These are phyloP conservation scores for Ictalurus punctatus DNA, from an alignment of 2,113 vertebrate species.

Conservation along the genomic window DNA sequence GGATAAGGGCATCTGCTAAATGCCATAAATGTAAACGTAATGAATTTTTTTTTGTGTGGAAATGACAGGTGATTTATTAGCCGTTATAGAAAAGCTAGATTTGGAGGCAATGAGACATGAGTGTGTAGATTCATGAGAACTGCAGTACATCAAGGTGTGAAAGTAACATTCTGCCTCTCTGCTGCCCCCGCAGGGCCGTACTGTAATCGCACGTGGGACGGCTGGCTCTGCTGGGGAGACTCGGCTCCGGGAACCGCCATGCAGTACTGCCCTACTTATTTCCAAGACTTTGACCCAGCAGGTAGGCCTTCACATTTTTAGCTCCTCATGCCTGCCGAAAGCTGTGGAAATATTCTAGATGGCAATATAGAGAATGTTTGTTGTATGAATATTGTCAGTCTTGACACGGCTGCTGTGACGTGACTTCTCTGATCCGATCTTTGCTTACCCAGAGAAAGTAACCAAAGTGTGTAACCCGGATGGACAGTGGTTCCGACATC, in stretches of 20 bases:
- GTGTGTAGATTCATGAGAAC: neutral
- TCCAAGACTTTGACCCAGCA: slow-evolving; percentile 70
- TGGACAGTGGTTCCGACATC: slow-evolving; percentile 79
- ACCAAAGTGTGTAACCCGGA: slow-evolving; percentile 76
- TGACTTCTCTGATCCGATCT: neutral
- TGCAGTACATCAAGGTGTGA: neutral
- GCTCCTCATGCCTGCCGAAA: neutral
- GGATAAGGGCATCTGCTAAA: too few relatives aligned
- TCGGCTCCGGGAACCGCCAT: slow-evolving; percentile 63
- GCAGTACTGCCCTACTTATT: slow-evolving; percentile 76
- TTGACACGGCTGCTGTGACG: neutral
- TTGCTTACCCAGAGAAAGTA: slow-evolving; percentile 69
- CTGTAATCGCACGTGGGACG: slow-evolving; percentile 80
- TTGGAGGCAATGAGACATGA: neutral
- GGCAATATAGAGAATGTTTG: neutral
- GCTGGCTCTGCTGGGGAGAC: slow-evolving; percentile 78
- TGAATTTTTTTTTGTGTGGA: neutral
- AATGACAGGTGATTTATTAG: neutral
- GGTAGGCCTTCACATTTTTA: slow-evolving; percentile 59
- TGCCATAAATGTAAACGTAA: too few relatives aligned
- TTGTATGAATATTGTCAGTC: neutral
- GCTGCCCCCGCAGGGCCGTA: slow-evolving; percentile 62
- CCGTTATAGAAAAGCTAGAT: neutral
- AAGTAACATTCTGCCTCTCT: neutral
- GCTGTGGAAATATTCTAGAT: neutral